Percentiles rank a stretch among this genome's conserved stretches.
phyloP scores from a whole-genome alignment of 2,797 vertebrate species.

The Ispidina lecontei region DNA sequence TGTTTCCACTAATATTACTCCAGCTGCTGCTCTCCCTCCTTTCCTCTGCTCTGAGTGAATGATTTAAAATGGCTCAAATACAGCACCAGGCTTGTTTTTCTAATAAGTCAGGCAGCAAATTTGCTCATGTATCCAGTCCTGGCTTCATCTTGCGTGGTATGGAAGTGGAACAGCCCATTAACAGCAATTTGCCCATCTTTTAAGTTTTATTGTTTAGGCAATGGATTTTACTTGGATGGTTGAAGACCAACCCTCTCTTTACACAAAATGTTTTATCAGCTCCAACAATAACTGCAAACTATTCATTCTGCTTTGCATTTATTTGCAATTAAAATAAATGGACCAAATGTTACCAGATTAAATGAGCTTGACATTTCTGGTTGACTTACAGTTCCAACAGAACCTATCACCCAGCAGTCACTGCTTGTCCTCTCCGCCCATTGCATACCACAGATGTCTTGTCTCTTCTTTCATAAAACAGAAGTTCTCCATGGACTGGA shows the following conservation, averaged over 20 bases:
- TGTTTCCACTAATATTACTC: background rate
- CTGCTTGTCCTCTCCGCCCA: fast-evolving
- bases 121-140: background rate
- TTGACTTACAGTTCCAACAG: background rate
- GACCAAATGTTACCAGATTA: conserved; percentile 47
- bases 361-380: background rate
- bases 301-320: conserved; percentile 38
- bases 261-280: background rate
- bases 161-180: conserved; percentile 16
- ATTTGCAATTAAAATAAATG: conserved; percentile 54
- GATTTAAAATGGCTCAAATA: conserved; percentile 36
- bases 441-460: background rate
- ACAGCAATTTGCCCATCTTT: conserved; percentile 52
- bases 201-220: conserved; percentile 41
- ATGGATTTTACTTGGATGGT: conserved; percentile 30
- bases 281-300: conserved; percentile 33
- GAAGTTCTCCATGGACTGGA: background rate
- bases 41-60: background rate
- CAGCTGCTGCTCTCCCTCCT: background rate
- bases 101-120: conserved; percentile 19
- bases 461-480: background rate
- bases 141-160: background rate
- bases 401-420: fast-evolving
- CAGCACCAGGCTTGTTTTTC: background rate
- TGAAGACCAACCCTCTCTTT: background rate